Percentiles rank a stretch among this genome's conserved stretches.
phyloP scores from a whole-genome alignment of 2,888 invertebrate genomes.

The Nycteola revayana region DNA sequence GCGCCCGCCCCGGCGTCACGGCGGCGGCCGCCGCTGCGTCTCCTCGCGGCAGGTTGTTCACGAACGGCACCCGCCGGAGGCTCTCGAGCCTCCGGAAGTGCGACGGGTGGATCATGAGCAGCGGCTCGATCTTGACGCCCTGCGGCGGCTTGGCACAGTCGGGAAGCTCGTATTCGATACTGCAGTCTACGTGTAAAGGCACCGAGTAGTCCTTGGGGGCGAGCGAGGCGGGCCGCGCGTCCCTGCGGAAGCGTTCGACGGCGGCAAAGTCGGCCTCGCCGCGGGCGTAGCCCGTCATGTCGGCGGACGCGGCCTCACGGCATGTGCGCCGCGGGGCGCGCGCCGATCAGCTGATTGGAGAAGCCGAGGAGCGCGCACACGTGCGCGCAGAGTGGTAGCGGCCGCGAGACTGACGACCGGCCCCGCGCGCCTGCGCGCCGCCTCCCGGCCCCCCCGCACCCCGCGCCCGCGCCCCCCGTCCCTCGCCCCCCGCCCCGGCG shows the following conservation, averaged over 20 bases:
- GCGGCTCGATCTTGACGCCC: slow-evolving; percentile 90
- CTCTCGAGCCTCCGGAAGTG: slow-evolving; percentile 94
- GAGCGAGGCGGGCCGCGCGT: slow-evolving; percentile 72
- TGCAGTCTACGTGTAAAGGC: slow-evolving; percentile 94
- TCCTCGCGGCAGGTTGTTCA: slow-evolving; percentile 89
- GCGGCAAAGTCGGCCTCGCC: slow-evolving; percentile 75
- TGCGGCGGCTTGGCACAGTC: slow-evolving; percentile 94
- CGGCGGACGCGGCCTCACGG: slow-evolving; percentile 75
- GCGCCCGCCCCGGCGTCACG: slow-evolving; percentile 38
- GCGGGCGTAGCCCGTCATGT: slow-evolving; percentile 78
- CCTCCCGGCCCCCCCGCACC: slow-evolving; percentile 40
- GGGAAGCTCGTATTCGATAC: slow-evolving; percentile 95
- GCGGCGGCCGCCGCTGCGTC: slow-evolving; percentile 62
- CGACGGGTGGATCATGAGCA: slow-evolving; percentile 94
- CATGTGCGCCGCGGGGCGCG: slow-evolving; percentile 75
- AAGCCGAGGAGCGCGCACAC: slow-evolving; percentile 48
- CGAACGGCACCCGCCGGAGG: slow-evolving; percentile 90
- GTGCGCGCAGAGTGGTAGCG: slow-evolving; percentile 59
- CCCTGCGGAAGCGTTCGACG: slow-evolving; percentile 71
- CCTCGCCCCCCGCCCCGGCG: slow-evolving; percentile 37
- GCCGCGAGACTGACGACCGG: slow-evolving; percentile 62
- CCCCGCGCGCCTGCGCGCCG: slow-evolving; percentile 55
- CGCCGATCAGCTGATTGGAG: slow-evolving; percentile 73
- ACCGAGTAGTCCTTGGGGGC: slow-evolving; percentile 91
- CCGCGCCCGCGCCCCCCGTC: slow-evolving; percentile 36